Evolutionary conservation across 2,797 vertebrate genomes (phyloP).

Genomic region (Sylvia borin): DNA sequence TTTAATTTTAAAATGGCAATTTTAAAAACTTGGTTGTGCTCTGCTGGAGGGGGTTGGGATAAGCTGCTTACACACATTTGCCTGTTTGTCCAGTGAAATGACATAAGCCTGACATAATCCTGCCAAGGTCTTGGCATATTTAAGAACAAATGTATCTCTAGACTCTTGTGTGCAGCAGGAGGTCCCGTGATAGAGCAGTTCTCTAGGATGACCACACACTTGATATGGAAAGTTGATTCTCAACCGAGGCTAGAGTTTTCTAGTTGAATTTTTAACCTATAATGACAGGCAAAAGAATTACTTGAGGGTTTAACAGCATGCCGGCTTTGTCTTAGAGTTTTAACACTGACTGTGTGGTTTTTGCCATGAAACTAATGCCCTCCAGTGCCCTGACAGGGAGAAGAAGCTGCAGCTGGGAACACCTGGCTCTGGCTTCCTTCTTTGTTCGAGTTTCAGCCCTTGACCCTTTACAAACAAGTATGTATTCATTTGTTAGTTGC

Average conservation of each 20-base stretch:
- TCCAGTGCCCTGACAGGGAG: constrained; percentile 48
- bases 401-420: constrained; percentile 37
- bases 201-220: constrained; percentile 43
- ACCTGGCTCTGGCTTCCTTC: constrained; percentile 35
- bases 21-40: constrained; percentile 81
- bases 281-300: constrained; percentile 31
- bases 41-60: constrained; percentile 79
- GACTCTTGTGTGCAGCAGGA: constrained; percentile 71
- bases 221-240: constrained; percentile 51
- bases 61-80: constrained; percentile 77
- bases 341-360: constrained; percentile 15
- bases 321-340: background rate
- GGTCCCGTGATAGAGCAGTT: constrained; percentile 63
- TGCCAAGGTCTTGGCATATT: constrained; percentile 56
- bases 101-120: constrained; percentile 70
- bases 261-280: constrained; percentile 40
- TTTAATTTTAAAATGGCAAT: constrained; percentile 80
- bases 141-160: constrained; percentile 50
- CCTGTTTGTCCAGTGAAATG: constrained; percentile 77
- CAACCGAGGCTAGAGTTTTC: constrained; percentile 39
- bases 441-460: constrained; percentile 39
- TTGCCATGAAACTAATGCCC: constrained; percentile 50
- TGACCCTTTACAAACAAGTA: constrained; percentile 31
- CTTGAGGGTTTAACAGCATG: background rate
- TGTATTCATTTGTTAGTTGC: constrained; percentile 45